These are phyloP conservation scores for Panurus biarmicus DNA, from an alignment of 2,113 vertebrate genomes.

Conservation along the genomic window DNA sequence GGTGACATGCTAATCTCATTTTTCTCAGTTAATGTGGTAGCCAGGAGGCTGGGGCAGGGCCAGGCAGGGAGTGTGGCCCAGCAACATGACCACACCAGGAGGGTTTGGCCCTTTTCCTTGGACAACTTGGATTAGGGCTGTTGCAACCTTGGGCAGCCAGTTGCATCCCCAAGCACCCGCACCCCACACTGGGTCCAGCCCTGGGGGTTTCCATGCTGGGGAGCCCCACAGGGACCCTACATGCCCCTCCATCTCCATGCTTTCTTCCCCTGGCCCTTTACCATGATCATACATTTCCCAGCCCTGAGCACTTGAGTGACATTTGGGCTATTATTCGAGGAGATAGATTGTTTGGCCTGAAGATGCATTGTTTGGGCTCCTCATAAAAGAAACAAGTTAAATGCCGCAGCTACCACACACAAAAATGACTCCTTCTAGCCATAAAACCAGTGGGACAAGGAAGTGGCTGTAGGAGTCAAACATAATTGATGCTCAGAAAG, in stretches of 20 bases:
- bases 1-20: neutral
- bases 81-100: neutral
- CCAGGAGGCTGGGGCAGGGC: neutral
- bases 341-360: constrained; percentile 56
- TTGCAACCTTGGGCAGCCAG: constrained; percentile 26
- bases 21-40: neutral
- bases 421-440: constrained; percentile 56
- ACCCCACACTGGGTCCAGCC: neutral
- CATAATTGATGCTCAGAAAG: constrained; percentile 62
- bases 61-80: neutral
- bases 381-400: constrained; percentile 70
- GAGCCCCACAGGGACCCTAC: neutral
- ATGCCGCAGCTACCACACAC: constrained; percentile 38
- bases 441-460: constrained; percentile 60
- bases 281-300: constrained; percentile 39
- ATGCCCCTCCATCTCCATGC: neutral
- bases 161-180: neutral
- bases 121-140: constrained; percentile 42
- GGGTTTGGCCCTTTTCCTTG: neutral
- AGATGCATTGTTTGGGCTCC: constrained; percentile 67
- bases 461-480: constrained; percentile 62
- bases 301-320: constrained; percentile 17
- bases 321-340: constrained; percentile 14
- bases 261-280: constrained; percentile 25
- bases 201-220: neutral